Evolutionary conservation across 2,113 vertebrate genomes (phyloP).

Genomic region (Caranx ignobilis): DNA sequence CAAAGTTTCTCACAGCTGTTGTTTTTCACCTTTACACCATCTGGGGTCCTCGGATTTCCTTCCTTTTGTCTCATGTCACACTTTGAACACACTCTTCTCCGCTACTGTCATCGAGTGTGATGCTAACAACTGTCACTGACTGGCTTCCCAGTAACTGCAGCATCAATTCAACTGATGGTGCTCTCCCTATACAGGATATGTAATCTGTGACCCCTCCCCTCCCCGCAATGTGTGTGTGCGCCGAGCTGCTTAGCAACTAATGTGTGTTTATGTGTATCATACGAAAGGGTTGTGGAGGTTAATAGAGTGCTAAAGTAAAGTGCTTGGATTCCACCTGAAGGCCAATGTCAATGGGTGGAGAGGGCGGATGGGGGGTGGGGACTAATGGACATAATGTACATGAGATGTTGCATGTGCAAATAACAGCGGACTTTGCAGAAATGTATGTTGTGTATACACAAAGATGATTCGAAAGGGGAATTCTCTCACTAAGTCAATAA

Average conservation of each 20-base stretch:
- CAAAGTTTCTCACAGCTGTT: background rate
- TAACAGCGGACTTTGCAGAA: background rate
- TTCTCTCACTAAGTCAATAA: too few species aligned
- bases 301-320: conserved; percentile 6
- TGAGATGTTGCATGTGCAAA: conserved; percentile 19
- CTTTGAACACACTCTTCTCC: background rate
- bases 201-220: conserved; percentile 23
- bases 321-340: conserved; percentile 23
- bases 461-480: too few species aligned
- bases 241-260: conserved; percentile 70
- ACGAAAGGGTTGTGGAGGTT: background rate
- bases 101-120: conserved; percentile 19
- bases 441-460: background rate
- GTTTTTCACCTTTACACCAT: background rate
- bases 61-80: background rate
- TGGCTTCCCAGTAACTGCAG: conserved; percentile 17
- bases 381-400: conserved; percentile 9
- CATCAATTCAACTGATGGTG: conserved; percentile 37
- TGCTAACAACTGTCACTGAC: background rate
- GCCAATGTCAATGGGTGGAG: background rate
- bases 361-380: too few species aligned
- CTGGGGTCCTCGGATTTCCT: background rate
- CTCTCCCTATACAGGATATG: background rate
- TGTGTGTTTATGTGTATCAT: conserved; percentile 5
- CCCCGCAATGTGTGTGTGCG: conserved; percentile 24